Evolutionary conservation across 2,113 vertebrate genomes (phyloP).

Genomic region (Lagopus leucura): DNA sequence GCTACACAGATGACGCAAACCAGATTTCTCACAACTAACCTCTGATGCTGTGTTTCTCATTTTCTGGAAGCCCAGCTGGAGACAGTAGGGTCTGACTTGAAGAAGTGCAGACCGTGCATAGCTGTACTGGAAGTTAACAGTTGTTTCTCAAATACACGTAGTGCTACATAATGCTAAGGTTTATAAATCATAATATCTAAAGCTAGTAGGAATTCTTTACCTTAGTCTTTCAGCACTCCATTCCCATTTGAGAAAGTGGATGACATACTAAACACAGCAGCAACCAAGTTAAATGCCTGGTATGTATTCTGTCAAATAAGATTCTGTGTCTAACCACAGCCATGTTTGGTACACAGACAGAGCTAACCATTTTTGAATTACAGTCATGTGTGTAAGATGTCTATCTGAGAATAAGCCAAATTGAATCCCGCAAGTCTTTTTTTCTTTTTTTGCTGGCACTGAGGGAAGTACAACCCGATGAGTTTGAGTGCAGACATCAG

Average conservation of each 20-base stretch:
- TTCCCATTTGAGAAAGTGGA: neutral
- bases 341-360: neutral
- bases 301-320: neutral
- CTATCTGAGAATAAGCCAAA: neutral
- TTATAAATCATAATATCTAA: neutral
- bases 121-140: neutral
- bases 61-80: constrained; percentile 16
- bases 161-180: neutral
- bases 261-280: neutral
- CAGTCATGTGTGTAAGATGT: neutral
- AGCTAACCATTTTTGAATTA: neutral
- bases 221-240: neutral
- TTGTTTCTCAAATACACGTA: neutral
- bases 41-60: neutral
- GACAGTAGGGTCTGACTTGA: neutral
- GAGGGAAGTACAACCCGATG: neutral
- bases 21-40: constrained; percentile 6
- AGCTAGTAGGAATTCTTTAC: neutral
- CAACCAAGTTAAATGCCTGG: neutral
- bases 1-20: neutral
- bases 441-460: neutral
- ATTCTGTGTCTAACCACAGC: neutral
- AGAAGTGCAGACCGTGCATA: neutral
- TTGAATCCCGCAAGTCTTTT: neutral
- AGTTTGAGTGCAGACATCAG: neutral